phyloP scores from a whole-genome alignment of 2,113 vertebrate species.

The Sisor rabdophorus region DNA sequence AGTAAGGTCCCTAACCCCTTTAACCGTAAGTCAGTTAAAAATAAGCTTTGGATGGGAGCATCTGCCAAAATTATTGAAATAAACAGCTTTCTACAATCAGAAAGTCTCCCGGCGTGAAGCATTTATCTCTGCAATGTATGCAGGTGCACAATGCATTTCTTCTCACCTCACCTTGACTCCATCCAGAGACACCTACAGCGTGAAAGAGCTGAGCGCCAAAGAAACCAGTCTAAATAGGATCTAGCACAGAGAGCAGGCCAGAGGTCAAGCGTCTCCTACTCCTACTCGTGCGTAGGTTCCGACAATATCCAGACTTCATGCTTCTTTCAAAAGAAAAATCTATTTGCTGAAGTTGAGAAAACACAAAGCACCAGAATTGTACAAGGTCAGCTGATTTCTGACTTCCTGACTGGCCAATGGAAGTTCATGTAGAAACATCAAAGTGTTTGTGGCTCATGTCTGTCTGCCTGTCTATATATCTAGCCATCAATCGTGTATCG shows the following conservation, averaged over 20 bases:
- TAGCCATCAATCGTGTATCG: too few species aligned
- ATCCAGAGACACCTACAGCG: background rate
- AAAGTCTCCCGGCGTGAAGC: background rate
- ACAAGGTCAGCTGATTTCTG: conserved; percentile 15
- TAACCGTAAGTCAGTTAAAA: too few species aligned
- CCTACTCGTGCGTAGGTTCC: background rate
- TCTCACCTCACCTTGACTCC: conserved; percentile 1
- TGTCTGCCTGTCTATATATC: background rate
- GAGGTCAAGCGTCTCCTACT: background rate
- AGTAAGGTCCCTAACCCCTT: too few species aligned
- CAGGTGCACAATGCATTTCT: background rate
- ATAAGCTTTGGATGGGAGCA: too few species aligned
- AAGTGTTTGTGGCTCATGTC: background rate
- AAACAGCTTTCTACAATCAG: background rate
- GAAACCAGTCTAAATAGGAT: background rate
- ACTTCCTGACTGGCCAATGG: conserved; percentile 8
- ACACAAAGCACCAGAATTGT: background rate
- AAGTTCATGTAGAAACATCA: background rate
- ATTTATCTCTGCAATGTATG: background rate
- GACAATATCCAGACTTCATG: background rate
- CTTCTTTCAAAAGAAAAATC: background rate
- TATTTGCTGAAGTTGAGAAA: conserved; percentile 1
- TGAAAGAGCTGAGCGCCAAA: background rate
- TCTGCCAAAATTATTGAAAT: too few species aligned
- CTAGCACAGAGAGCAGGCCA: background rate